Conservation (phyloP, 2,888 invertebrate genomes). For the Dilophus febrilis region DNA sequence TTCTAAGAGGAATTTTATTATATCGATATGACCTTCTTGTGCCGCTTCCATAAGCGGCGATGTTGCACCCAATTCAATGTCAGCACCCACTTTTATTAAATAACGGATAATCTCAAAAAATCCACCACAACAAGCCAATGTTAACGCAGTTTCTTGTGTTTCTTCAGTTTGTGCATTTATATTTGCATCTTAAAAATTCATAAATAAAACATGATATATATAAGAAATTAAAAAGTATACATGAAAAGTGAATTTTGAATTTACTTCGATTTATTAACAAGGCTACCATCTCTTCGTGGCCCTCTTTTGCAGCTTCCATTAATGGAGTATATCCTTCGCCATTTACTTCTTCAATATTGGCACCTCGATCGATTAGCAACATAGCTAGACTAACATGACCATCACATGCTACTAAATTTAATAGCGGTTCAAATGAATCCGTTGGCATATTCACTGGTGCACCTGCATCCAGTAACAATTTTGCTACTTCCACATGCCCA, state of each 20-base stretch:
- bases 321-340: conserved; percentile 98
- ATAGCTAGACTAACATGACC: conserved; percentile 96
- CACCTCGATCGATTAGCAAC: conserved; percentile 88
- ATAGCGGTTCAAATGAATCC: conserved; percentile 96
- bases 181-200: conserved; percentile 55
- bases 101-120: conserved; percentile 92
- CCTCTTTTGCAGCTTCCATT: conserved; percentile 98
- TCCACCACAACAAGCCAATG: conserved; percentile 86
- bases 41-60: conserved; percentile 98
- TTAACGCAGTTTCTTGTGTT: conserved; percentile 91
- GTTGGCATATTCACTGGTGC: conserved; percentile 98
- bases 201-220: too few relatives aligned
- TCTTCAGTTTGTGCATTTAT: conserved; percentile 98
- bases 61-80: conserved; percentile 85
- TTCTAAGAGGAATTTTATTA: conserved; percentile 61
- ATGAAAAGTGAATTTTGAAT: too few relatives aligned
- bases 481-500: conserved; percentile 94
- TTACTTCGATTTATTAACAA: conserved; percentile 72
- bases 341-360: conserved; percentile 97
- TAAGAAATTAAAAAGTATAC: too few relatives aligned
- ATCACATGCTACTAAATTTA: conserved; percentile 95
- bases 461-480: conserved; percentile 85
- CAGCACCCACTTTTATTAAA: conserved; percentile 86
- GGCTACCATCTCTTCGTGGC: conserved; percentile 97
- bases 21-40: conserved; percentile 91